Percentiles rank a stretch among this genome's conserved stretches.
Evolutionary conservation across 37 sponge, comb jelly and placozoan genomes (phyloP).

Genomic region (Agelas oroides): DNA sequence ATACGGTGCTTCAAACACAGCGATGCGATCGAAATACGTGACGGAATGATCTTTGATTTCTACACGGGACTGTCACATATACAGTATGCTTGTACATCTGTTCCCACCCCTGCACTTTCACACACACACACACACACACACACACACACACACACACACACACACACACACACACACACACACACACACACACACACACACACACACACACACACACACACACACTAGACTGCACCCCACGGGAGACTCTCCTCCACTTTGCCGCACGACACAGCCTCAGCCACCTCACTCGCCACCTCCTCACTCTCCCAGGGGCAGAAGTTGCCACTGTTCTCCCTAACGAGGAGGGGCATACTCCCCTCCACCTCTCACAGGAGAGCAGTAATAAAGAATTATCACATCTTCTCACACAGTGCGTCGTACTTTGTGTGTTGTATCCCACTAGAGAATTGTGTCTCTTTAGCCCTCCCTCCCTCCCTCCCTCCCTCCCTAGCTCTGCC

Average conservation of each 20-base stretch:
- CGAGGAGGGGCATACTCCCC: constrained; percentile 28
- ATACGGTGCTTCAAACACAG: too few relatives aligned
- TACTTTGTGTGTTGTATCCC: too few relatives aligned
- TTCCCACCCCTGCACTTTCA: too few relatives aligned
- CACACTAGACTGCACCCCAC: neutral
- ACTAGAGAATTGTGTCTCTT: too few relatives aligned
- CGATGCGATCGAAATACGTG: too few relatives aligned
- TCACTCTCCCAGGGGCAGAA: constrained; percentile 47
- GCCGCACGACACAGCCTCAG: constrained; percentile 53
- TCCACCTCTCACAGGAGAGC: constrained; percentile 34
- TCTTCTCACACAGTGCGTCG: constrained; percentile 47
- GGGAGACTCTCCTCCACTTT: constrained; percentile 69
- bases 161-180: neutral
- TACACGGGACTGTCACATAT: too few relatives aligned
- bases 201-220: neutral
- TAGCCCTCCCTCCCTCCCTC: neutral
- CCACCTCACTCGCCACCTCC: constrained; percentile 26
- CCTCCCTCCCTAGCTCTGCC: too few relatives aligned
- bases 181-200: neutral
- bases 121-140: too few relatives aligned
- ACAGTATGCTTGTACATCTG: too few relatives aligned
- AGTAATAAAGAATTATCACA: constrained; percentile 22
- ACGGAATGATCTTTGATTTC: too few relatives aligned
- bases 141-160: neutral
- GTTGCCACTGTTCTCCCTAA: constrained; percentile 28